Evolutionary conservation across 2,113 vertebrate genomes (phyloP).

Genomic region (Etheostoma spectabile): DNA sequence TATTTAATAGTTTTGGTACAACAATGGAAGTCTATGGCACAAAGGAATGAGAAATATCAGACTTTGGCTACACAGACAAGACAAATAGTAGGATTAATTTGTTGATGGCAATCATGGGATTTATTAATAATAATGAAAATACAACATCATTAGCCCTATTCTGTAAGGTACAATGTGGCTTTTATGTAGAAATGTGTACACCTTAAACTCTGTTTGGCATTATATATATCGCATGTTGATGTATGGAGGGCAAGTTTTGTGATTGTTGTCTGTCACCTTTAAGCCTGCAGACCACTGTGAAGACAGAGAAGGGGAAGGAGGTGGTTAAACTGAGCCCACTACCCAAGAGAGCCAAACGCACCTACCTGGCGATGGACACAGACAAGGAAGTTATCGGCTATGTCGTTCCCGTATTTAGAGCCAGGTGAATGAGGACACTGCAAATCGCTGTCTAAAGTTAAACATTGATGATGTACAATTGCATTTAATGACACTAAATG

Average conservation of each 20-base stretch:
- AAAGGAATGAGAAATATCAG: not conserved
- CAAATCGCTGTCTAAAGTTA: not conserved
- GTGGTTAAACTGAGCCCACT: slow-evolving; percentile 88
- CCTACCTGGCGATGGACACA: slow-evolving; percentile 86
- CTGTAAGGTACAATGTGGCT: not conserved
- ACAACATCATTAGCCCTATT: not conserved
- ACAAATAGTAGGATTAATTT: not conserved
- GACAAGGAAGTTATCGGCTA: slow-evolving; percentile 90
- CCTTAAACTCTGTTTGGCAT: not conserved
- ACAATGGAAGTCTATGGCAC: not conserved
- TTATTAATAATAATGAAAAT: not conserved
- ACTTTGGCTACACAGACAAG: not conserved
- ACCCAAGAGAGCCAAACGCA: slow-evolving; percentile 90
- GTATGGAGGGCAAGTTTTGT: not conserved
- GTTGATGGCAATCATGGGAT: not conserved
- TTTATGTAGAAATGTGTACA: not conserved
- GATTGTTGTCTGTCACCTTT: slow-evolving; percentile 37
- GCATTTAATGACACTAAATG: not conserved
- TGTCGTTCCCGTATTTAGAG: slow-evolving; percentile 92
- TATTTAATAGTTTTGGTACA: no score
- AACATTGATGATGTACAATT: not conserved
- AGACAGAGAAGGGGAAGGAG: slow-evolving; percentile 80
- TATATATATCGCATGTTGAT: not conserved
- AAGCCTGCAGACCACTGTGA: slow-evolving; percentile 87
- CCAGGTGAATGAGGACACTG: slow-evolving; percentile 82